Base-by-base conservation (phyloP, 2,888 invertebrate genomes). In the Aspidiotus destructor region DNA sequence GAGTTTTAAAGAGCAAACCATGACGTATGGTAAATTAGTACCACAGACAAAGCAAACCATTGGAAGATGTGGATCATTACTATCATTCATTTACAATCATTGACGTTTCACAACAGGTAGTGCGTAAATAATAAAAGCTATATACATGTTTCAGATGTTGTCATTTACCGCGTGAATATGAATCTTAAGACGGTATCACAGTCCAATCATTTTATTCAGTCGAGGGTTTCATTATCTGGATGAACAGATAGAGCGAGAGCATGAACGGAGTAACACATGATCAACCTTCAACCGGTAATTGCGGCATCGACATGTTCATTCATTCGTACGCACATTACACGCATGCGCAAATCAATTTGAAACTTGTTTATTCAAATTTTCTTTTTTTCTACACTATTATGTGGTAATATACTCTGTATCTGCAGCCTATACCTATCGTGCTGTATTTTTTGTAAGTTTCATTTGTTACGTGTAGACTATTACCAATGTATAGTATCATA, bases 291-390 rank as follows among this genome's bases (percentile, higher is more conserved):
- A 42, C 55, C 17, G 28, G 57, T 54, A 52, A 63, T 54, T 63
- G 53, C 63, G 63, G 53, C 42, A 28, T 28, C 28, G 28, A 28
- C 28, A 41, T 55, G 65, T 65, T 57, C 54, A 65, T 65, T 57
- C 55, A 65, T 55, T 57, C 40, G 55, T 40, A 41, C 40, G 41
- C 41, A 41, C 65, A 65, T 65, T 65, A 65, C 57, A 65, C 65
- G 65, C 65, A 65, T 65, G 65, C 57, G 65, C 65, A 44, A 65
- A 65, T 65, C 65, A 57, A 65, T 65, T 65, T 41, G 44, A 65
- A 65, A 65, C 55, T 55, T 65, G 65, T 65, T 65, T 65, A 65
- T 65, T 65, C 65, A 65, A 65, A 65, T 41, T 65, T 57, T 57
- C 41, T 65, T 57, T 57, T 54, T 55, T 41, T 41, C 6, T 55